Conservation (phyloP, 2,888 invertebrate species). For the Ptilodon capucinus region DNA sequence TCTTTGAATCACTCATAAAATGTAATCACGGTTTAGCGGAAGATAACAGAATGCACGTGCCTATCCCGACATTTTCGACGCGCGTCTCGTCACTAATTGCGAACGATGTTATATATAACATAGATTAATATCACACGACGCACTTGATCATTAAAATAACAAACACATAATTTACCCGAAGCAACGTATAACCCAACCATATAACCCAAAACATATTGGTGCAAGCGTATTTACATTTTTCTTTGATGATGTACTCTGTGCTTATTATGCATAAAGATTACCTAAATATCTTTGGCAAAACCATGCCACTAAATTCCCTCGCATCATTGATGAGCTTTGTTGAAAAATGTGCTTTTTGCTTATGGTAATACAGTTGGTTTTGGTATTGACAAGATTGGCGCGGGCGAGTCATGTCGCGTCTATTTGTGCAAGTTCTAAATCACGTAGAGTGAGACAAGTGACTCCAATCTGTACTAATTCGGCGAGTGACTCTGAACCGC, state of each 20-base stretch:
- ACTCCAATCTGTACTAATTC: slow-evolving; percentile 27
- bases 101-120: slow-evolving; percentile 19
- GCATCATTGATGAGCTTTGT: no score
- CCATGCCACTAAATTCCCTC: no score
- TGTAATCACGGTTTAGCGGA: neutral
- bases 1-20: no score
- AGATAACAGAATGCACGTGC: neutral
- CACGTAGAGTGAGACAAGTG: slow-evolving; percentile 21
- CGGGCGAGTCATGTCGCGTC: no score
- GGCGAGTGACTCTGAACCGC: slow-evolving; percentile 39
- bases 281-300: no score
- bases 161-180: slow-evolving; percentile 11
- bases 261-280: no score
- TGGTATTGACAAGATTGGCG: no score
- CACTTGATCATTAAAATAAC: slow-evolving; percentile 10
- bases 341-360: no score
- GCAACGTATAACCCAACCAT: neutral
- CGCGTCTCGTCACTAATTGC: slow-evolving; percentile 19
- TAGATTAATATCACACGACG: slow-evolving; percentile 21
- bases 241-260: no score
- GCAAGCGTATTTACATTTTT: no score
- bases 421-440: slow-evolving; percentile 17
- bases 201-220: no score
- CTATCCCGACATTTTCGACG: slow-evolving; percentile 21
- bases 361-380: no score